These are phyloP conservation scores for Lipotes vexillifer DNA, from an alignment of 2,113 vertebrate species.

Conservation along the genomic window DNA sequence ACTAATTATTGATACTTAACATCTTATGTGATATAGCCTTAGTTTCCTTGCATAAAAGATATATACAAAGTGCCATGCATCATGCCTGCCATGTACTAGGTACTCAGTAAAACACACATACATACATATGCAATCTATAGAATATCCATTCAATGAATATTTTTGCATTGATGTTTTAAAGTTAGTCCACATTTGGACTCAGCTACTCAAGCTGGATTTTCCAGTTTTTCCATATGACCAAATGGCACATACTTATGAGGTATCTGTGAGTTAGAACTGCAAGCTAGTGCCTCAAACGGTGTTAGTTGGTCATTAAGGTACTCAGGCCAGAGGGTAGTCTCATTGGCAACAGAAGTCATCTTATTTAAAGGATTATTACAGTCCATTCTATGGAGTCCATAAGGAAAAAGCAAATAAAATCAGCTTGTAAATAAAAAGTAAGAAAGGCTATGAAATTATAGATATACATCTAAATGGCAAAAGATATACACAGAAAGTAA, in stretches of 20 bases:
- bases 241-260: neutral
- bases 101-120: neutral
- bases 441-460: constrained; percentile 6
- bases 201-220: neutral
- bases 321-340: neutral
- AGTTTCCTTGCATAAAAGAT: neutral
- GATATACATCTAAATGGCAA: neutral
- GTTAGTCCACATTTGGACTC: neutral
- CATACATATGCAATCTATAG: neutral
- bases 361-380: neutral
- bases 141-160: neutral
- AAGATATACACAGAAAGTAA: neutral
- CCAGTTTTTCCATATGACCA: neutral
- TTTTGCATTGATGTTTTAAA: neutral
- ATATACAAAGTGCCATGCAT: neutral
- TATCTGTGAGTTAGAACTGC: neutral
- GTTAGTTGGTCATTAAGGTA: neutral
- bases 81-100: neutral
- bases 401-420: constrained; percentile 14
- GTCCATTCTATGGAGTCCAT: neutral
- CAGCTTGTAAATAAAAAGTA: neutral
- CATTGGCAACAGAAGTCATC: neutral
- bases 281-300: neutral
- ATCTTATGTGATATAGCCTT: neutral
- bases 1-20: neutral